Base-by-base conservation (phyloP, 2,888 invertebrate genomes). In the Phortica magna region DNA sequence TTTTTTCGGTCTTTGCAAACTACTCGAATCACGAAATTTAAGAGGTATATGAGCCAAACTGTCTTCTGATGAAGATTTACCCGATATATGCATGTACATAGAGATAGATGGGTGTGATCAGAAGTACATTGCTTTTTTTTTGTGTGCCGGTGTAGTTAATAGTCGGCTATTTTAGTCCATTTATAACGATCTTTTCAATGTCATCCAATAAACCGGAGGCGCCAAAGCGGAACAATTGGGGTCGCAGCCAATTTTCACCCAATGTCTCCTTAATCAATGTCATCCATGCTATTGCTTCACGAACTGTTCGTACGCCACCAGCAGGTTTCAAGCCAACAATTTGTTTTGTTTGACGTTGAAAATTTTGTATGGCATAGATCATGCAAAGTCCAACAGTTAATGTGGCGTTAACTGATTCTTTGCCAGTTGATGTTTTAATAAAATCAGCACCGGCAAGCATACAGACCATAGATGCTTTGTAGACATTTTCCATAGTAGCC, bases 361-460 rank as follows among this genome's bases (percentile, higher is more conserved):
- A 98, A 81, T 96, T 95, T 79, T 95, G 93, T 80, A 99, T 99
- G 39, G 99, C 99, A 87, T 96, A 93, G 83, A 97, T 96, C 99
- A 99, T 99, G 1, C 98, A 96, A 73, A 98, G 93, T 0, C 98
- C 98, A 65, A 96, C 95, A 7, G 96, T 95, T 17, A 99, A 92
- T 0, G 97, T 99, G 0, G 99, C 99, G 93, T 99, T 99, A 0
- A 98, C 95, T 0, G 94, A 92, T 92, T 99, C 99, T 92, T 99
- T 99, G 72, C 97, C 99, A 0, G 99, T 99, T 0, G 99, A 99
- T 3, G 99, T 99, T 93, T 99, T 99, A 79, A 99, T 99, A 89
- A 99, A 99, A 92, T 99, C 97, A 5, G 98, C 95, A 14, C 99
- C 99, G 76, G 98, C 98, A 94, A 96, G 94, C 97, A 99, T 98